phyloP scores from a whole-genome alignment of 2,113 vertebrate species.

The Paracanthobrama guichenoti region DNA sequence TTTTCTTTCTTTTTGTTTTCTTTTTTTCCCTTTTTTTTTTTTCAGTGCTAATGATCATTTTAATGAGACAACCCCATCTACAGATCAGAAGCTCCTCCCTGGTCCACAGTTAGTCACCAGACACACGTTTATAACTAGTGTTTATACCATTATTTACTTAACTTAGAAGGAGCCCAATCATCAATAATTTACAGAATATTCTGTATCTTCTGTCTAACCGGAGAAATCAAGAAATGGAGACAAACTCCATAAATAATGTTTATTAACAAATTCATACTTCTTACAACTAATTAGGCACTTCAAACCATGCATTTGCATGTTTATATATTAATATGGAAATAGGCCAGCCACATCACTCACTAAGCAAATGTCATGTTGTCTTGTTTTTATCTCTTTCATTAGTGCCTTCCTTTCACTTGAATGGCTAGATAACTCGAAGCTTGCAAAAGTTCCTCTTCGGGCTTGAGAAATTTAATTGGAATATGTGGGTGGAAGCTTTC shows the following conservation, averaged over 20 bases:
- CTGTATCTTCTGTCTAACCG: background rate
- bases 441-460: slow-evolving; percentile 23
- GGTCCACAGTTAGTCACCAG: background rate
- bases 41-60: background rate
- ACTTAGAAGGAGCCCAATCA: background rate
- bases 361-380: slow-evolving; percentile 31
- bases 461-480: slow-evolving; percentile 34
- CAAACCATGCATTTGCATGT: slow-evolving; percentile 41
- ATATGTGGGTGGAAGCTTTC: slow-evolving; percentile 35
- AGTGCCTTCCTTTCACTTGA: slow-evolving; percentile 34
- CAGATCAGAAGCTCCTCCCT: background rate
- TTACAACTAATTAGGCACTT: slow-evolving; percentile 29
- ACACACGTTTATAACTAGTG: background rate
- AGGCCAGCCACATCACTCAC: slow-evolving; percentile 34
- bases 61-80: background rate
- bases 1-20: no score
- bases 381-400: slow-evolving; percentile 36
- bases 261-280: slow-evolving; percentile 35
- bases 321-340: slow-evolving; percentile 39
- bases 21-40: background rate
- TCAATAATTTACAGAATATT: background rate
- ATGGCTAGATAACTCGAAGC: slow-evolving; percentile 12
- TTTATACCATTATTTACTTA: background rate
- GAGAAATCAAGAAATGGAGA: background rate
- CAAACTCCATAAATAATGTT: slow-evolving; percentile 19